Evolutionary conservation across 1,140 invertebrate genomes (phyloP).

Genomic region (Heterodera carotae): DNA sequence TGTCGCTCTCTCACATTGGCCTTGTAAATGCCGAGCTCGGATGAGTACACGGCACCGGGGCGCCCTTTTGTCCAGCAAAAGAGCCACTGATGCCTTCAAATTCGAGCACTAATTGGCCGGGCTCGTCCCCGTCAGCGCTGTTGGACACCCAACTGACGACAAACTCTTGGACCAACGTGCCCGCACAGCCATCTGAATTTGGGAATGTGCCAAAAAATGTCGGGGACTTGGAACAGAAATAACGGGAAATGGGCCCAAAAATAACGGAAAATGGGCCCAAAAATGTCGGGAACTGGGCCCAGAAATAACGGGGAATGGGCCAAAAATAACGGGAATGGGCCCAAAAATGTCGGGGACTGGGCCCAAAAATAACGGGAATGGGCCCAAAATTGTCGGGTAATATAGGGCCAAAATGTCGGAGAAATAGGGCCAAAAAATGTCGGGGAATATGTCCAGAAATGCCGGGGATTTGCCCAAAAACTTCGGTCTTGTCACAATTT

Average conservation of each 20-base stretch:
- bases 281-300: too few species aligned
- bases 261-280: too few species aligned
- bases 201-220: too few species aligned
- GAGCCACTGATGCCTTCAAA: slow-evolving; percentile 50
- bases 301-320: too few species aligned
- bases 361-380: too few species aligned
- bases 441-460: slow-evolving; percentile 9
- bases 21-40: slow-evolving; percentile 49
- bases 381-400: too few species aligned
- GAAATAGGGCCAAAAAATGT: too few species aligned
- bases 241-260: background rate
- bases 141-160: slow-evolving; percentile 37
- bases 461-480: background rate
- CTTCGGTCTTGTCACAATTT: background rate
- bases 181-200: slow-evolving; percentile 34
- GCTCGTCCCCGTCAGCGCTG: background rate
- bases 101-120: slow-evolving; percentile 24
- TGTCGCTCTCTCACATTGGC: slow-evolving; percentile 49
- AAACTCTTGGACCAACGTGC: slow-evolving; percentile 47
- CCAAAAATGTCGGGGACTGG: too few species aligned
- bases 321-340: too few species aligned
- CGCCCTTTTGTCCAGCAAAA: slow-evolving; percentile 52
- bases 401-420: too few species aligned
- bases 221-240: slow-evolving; percentile 10
- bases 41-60: slow-evolving; percentile 50